Evolutionary conservation across 1,140 invertebrate species (phyloP).

Genomic region (Drosophila repletoides): DNA sequence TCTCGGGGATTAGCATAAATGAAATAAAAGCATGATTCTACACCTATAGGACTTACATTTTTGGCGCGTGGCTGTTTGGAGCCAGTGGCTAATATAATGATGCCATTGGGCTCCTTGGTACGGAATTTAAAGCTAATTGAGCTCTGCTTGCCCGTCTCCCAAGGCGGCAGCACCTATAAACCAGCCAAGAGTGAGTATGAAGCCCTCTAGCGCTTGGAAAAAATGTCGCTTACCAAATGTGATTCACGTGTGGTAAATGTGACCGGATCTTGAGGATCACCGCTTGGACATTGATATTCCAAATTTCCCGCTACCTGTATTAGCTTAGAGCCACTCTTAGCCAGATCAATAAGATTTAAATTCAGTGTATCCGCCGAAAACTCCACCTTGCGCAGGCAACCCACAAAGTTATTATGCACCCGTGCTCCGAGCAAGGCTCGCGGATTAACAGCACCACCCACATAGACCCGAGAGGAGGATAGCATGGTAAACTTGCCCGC

Average conservation of each 20-base stretch:
- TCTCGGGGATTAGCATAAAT: not conserved
- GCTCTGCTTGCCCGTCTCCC: slow-evolving; percentile 93
- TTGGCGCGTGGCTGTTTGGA: slow-evolving; percentile 87
- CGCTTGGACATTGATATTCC: slow-evolving; percentile 94
- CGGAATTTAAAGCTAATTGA: slow-evolving; percentile 96
- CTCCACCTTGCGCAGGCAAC: slow-evolving; percentile 97
- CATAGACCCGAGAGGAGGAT: slow-evolving; percentile 92
- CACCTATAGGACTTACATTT: slow-evolving; percentile 60
- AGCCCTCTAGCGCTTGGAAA: slow-evolving; percentile 23
- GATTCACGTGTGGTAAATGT: slow-evolving; percentile 95
- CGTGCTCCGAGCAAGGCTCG: slow-evolving; percentile 90
- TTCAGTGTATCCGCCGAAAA: slow-evolving; percentile 94
- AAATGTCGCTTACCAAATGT: slow-evolving; percentile 89
- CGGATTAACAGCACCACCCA: slow-evolving; percentile 94
- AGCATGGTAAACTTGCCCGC: slow-evolving; percentile 95
- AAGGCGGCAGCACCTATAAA: slow-evolving; percentile 88
- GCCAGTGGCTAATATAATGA: slow-evolving; percentile 96
- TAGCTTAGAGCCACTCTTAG: slow-evolving; percentile 91
- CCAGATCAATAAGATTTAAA: slow-evolving; percentile 94
- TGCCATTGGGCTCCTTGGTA: slow-evolving; percentile 96
- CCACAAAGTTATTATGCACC: slow-evolving; percentile 95
- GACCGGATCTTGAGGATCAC: slow-evolving; percentile 93
- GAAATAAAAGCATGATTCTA: no score
- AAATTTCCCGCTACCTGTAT: slow-evolving; percentile 94
- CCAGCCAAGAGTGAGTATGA: slow-evolving; percentile 81